Base-by-base conservation (phyloP, 2,888 invertebrate genomes). In the Monochamus alternatus region DNA sequence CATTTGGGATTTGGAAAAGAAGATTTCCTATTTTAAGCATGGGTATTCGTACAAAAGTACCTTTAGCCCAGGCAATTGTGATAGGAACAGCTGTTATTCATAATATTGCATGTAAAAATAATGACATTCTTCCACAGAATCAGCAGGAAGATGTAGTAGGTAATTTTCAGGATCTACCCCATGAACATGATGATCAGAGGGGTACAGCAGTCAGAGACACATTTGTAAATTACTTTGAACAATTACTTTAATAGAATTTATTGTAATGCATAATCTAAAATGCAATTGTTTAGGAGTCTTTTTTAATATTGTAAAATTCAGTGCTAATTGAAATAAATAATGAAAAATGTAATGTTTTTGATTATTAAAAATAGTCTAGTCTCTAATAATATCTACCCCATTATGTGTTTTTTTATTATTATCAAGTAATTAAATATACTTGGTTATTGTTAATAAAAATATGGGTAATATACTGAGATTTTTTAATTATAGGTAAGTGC, bases 1-100 rank as follows among this genome's bases (percentile, higher is more conserved):
- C n/a, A n/a, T n/a, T n/a, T n/a, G n/a, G n/a, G 3, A 59, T 59
- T 14, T 59, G 59, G 59, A 59, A 59, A 59, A n/a, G 59, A 22
- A 3, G 59, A 7, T 59, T 59, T 59, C 59, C 59, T 22, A 4
- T 7, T 12, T 22, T 59, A 14, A 14, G 14, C 3, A 12, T 4
- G 12, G 59, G 59, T 9, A 5, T 5, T 14, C 9, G 59, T 3
- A 22, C 5, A 14, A 22, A 59, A 59, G 22, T 59, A 22, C 10
- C 8, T 3, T 4, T 14, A 22, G 5, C 59, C 22, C 22, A 12
- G 22, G 9, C 5, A 5, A 14, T 59, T 14, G 22, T 59, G 3
- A 22, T 59, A 22, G 22, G 14, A 14, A 59, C 59, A 12, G 59
- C 59, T 3, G 30, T 59, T 22, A 22, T 59, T 5, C 59, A 59